phyloP scores from a whole-genome alignment of 2,888 invertebrate species.

The Drosophila maculinotata region DNA sequence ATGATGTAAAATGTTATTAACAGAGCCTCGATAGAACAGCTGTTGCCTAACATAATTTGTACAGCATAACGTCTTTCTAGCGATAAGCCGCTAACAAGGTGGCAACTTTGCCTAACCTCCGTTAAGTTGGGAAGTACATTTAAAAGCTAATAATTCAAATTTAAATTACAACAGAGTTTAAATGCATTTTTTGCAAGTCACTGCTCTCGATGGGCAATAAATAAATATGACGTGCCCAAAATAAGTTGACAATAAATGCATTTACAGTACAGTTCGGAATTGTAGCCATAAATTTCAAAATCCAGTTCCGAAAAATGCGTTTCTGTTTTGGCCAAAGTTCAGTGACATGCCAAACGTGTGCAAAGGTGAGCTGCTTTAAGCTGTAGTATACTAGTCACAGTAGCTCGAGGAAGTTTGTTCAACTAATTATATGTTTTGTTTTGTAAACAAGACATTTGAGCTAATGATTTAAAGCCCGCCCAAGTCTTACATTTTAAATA shows the following conservation, averaged over 20 bases:
- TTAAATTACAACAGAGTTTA: not conserved
- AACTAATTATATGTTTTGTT: slow-evolving; percentile 32
- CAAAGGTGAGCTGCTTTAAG: slow-evolving; percentile 27
- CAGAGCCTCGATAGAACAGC: not conserved
- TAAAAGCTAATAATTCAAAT: slow-evolving; percentile 8
- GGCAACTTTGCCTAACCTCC: slow-evolving; percentile 21
- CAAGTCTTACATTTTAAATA: not conserved
- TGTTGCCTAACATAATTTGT: not conserved
- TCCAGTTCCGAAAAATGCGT: slow-evolving; percentile 46
- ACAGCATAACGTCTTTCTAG: not conserved
- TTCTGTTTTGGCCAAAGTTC: slow-evolving; percentile 38
- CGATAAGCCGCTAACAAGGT: slow-evolving; percentile 17
- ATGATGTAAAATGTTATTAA: not conserved
- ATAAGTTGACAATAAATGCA: slow-evolving; percentile 23
- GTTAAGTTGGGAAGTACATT: not conserved
- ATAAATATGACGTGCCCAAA: slow-evolving; percentile 16
- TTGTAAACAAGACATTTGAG: slow-evolving; percentile 35
- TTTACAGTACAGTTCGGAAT: slow-evolving; percentile 30
- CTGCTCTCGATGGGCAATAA: not conserved
- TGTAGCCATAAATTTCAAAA: slow-evolving; percentile 51
- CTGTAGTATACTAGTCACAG: too few relatives aligned
- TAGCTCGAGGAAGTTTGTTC: slow-evolving; percentile 37
- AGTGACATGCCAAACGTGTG: slow-evolving; percentile 39
- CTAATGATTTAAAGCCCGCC: slow-evolving; percentile 10
- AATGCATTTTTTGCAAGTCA: not conserved